phyloP scores from a whole-genome alignment of 2,888 invertebrate genomes.

The Tupiocoris notatus region DNA sequence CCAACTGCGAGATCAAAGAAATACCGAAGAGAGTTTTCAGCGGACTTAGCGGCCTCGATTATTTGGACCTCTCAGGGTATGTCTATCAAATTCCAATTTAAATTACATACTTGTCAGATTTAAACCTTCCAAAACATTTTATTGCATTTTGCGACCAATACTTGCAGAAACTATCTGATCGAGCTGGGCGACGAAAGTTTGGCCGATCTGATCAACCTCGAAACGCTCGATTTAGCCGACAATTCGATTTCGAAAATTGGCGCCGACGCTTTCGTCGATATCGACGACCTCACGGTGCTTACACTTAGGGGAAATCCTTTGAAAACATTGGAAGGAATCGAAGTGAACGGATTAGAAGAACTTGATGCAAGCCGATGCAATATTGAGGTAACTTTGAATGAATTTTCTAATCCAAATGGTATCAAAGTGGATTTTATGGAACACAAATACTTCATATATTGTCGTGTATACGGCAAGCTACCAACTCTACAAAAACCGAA shows the following conservation, averaged over 20 bases:
- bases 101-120: too few relatives aligned
- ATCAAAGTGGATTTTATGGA: too few relatives aligned
- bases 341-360: slow-evolving; percentile 63
- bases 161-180: slow-evolving; percentile 65
- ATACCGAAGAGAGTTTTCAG: slow-evolving; percentile 65
- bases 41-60: slow-evolving; percentile 63
- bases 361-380: slow-evolving; percentile 69
- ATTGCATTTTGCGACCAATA: neutral
- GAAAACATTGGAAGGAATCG: slow-evolving; percentile 62
- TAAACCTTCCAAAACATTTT: neutral
- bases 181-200: slow-evolving; percentile 64
- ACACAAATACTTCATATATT: too few relatives aligned
- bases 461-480: too few relatives aligned
- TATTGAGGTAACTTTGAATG: slow-evolving; percentile 54
- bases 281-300: slow-evolving; percentile 65
- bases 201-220: slow-evolving; percentile 56
- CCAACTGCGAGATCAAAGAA: slow-evolving; percentile 63
- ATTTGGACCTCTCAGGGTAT: slow-evolving; percentile 59
- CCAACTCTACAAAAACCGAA: too few relatives aligned
- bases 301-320: slow-evolving; percentile 60
- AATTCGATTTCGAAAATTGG: slow-evolving; percentile 67
- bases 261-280: slow-evolving; percentile 64
- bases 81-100: neutral
- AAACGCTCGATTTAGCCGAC: slow-evolving; percentile 70
- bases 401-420: too few relatives aligned